phyloP scores from a whole-genome alignment of 2,888 invertebrate genomes.

The Trisateles emortualis region DNA sequence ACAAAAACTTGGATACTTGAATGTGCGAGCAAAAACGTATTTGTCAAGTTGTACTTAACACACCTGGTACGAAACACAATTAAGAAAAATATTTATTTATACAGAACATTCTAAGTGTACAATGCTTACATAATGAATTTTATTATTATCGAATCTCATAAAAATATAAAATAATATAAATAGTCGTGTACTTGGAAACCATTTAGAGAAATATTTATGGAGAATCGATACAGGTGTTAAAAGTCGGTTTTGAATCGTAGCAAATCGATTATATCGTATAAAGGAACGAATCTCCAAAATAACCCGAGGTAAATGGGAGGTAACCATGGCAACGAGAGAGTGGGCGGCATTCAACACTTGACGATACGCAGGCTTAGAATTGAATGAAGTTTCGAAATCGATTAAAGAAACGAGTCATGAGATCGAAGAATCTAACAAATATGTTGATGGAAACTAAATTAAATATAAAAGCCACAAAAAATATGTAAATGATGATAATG shows the following conservation, averaged over 20 bases:
- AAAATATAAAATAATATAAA: slow-evolving; percentile 21
- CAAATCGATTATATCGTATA: slow-evolving; percentile 66
- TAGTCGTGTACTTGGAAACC: slow-evolving; percentile 18
- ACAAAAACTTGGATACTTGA: slow-evolving; percentile 55
- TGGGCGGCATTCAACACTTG: slow-evolving; percentile 34
- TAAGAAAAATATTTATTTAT: slow-evolving; percentile 38
- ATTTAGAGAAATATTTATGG: slow-evolving; percentile 36
- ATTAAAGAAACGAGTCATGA: slow-evolving; percentile 31
- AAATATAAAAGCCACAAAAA: background rate
- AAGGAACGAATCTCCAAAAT: slow-evolving; percentile 63
- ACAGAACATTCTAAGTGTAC: slow-evolving; percentile 28
- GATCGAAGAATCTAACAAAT: slow-evolving; percentile 14
- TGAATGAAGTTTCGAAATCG: slow-evolving; percentile 24
- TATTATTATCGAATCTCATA: slow-evolving; percentile 24
- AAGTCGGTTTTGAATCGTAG: slow-evolving; percentile 60
- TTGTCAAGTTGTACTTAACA: slow-evolving; percentile 44
- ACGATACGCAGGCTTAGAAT: slow-evolving; percentile 31
- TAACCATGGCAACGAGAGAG: slow-evolving; percentile 51
- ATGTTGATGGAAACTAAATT: background rate
- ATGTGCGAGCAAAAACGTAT: slow-evolving; percentile 49
- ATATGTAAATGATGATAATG: background rate
- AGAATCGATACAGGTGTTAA: slow-evolving; percentile 46
- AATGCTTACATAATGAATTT: slow-evolving; percentile 22
- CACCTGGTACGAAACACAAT: slow-evolving; percentile 40
- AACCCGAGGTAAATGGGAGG: slow-evolving; percentile 50